Evolutionary conservation across 1,140 invertebrate genomes (phyloP).

Genomic region (Helicoverpa zea): DNA sequence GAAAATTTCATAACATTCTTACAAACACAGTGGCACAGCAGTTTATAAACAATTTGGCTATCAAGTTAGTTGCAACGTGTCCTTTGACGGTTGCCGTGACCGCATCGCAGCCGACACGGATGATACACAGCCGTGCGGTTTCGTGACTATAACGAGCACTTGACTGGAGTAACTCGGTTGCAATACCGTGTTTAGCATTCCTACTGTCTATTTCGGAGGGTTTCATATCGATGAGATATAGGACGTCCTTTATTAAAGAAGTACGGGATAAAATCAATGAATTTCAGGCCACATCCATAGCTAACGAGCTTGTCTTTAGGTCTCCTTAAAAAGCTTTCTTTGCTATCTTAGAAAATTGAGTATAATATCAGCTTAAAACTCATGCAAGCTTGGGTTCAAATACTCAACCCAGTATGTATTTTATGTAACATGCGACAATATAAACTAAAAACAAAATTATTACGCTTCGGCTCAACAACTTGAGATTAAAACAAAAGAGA

Average conservation of each 20-base stretch:
- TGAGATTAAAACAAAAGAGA: constrained; percentile 35
- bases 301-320: too few relatives aligned
- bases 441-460: neutral
- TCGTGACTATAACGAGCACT: neutral
- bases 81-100: neutral
- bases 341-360: too few relatives aligned
- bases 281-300: too few relatives aligned
- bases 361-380: too few relatives aligned
- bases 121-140: constrained; percentile 5
- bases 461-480: neutral
- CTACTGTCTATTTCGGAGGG: too few relatives aligned
- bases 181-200: neutral
- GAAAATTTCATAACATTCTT: neutral
- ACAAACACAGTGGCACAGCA: neutral
- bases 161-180: neutral
- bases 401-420: neutral
- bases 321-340: too few relatives aligned
- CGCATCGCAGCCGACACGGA: neutral
- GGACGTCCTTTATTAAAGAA: too few relatives aligned
- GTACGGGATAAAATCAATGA: too few relatives aligned
- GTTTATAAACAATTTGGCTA: neutral
- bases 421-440: neutral
- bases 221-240: too few relatives aligned
- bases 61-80: neutral
- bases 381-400: too few relatives aligned